phyloP scores from a whole-genome alignment of 64 coral and sea anemone genomes.

The Montipora foliosa region DNA sequence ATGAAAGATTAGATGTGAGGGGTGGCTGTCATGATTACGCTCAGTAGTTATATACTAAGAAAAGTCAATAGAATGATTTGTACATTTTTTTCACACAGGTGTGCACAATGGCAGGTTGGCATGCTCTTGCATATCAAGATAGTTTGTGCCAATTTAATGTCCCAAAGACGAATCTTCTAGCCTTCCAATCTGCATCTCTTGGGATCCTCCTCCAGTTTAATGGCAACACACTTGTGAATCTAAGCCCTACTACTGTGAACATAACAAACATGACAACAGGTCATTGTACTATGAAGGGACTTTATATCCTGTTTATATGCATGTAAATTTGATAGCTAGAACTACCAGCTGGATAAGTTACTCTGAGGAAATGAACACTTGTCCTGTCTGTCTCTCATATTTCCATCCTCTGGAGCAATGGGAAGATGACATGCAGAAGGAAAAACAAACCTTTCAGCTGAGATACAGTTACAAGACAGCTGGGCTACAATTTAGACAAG shows the following conservation, averaged over 20 bases:
- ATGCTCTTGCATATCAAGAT: conserved; percentile 1
- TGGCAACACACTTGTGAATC: conserved; percentile 28
- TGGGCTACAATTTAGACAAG: too few relatives aligned
- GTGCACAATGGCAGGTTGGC: conserved; percentile 54
- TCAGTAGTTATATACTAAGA: not conserved
- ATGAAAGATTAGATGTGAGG: too few relatives aligned
- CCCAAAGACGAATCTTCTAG: conserved; percentile 41
- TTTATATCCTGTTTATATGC: not conserved
- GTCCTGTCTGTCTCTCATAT: too few relatives aligned
- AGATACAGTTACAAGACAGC: too few relatives aligned
- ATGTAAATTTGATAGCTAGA: too few relatives aligned
- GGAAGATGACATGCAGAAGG: too few relatives aligned
- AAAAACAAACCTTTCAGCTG: too few relatives aligned
- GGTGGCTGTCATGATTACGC: too few relatives aligned
- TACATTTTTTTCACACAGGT: not conserved
- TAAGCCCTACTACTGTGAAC: conserved; percentile 1
- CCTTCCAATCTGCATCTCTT: conserved; percentile 49
- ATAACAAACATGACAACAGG: conserved; percentile 34
- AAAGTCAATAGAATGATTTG: not conserved
- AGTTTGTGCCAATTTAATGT: conserved; percentile 36
- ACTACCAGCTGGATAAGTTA: too few relatives aligned
- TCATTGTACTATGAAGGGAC: not conserved
- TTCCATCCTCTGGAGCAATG: too few relatives aligned
- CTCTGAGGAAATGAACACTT: too few relatives aligned
- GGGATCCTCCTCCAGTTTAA: conserved; percentile 61